These are phyloP conservation scores for Coregonus clupeaformis DNA, from an alignment of 2,113 vertebrate species.

Conservation along the genomic window DNA sequence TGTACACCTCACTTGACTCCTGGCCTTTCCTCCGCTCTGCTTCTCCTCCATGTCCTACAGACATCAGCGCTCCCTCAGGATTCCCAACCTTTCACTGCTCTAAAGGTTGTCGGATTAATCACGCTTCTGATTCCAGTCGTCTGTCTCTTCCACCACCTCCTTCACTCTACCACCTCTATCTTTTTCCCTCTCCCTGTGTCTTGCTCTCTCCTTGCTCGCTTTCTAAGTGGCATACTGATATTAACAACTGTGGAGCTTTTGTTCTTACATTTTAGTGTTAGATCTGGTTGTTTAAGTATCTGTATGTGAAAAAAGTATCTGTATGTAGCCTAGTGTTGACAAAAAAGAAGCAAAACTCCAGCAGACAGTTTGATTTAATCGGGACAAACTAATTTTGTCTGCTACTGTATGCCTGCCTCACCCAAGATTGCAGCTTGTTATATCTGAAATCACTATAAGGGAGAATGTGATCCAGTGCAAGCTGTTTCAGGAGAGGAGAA, in stretches of 20 bases:
- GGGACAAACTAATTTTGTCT: conserved; percentile 31
- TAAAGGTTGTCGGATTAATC: conserved; percentile 76
- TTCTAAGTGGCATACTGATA: conserved; percentile 20
- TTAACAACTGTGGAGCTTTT: conserved; percentile 27
- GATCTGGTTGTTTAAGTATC: not conserved
- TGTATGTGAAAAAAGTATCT: not conserved
- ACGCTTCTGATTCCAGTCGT: conserved; percentile 60
- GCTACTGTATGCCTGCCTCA: conserved; percentile 15
- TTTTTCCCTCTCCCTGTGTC: conserved; percentile 43
- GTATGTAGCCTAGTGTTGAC: conserved; percentile 8
- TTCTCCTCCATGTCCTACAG: conserved; percentile 52
- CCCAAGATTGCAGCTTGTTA: not conserved
- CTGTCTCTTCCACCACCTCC: conserved; percentile 27
- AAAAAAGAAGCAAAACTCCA: not conserved
- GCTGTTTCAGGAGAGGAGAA: conserved; percentile 20
- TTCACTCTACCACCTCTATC: conserved; percentile 1
- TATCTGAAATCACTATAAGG: conserved; percentile 22
- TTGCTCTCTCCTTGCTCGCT: conserved; percentile 23
- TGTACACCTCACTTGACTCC: conserved; percentile 59
- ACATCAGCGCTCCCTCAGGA: conserved; percentile 62
- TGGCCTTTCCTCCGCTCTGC: conserved; percentile 51
- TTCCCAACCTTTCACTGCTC: conserved; percentile 65
- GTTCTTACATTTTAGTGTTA: not conserved
- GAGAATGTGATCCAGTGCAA: conserved; percentile 14
- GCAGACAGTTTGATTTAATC: conserved; percentile 26